Evolutionary conservation across 2,888 invertebrate species (phyloP), one percentile per base, ranked within the genome.

Genomic region (Sminthurinus aureus): DNA sequence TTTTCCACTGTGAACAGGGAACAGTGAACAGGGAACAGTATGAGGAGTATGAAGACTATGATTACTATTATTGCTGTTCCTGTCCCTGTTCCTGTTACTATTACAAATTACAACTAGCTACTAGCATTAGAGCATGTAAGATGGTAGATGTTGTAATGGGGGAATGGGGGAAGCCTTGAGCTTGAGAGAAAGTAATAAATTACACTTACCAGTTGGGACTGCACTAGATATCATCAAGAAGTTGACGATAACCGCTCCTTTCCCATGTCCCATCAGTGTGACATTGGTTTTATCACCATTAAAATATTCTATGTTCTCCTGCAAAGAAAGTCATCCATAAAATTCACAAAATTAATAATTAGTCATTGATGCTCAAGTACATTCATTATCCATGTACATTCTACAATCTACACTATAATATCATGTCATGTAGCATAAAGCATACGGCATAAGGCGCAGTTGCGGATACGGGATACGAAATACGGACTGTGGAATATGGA

Each of bases 181-280:
- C 52, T 22, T 9, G 71, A 71, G 15, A 71, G 71, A 26, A 69
- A 79, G 79, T 79, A 64, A 83, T 83, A 83, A 83, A 83, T 83
- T 79, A 77, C 75, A 83, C 86, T 87, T 86, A 88, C 88, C 88
- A 80, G 86, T 86, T 82, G 88, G 88, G 71, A 88, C 87, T 50
- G 88, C 88, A 84, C 87, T 87, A 64, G 88, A 88, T 83, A 88
- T 88, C 87, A 88, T 88, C 81, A 88, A 83, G 84, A 88, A 88
- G 86, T 87, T 87, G 85, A 87, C 88, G 82, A 87, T 87, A 84
- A 87, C 87, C 38, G 86, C 87, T 79, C 88, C 88, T 81, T 87
- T 87, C 58, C 87, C 87, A 75, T 87, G 87, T 71, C 88, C 88
- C 86, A 87, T 86, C 67, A 88, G 77, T 52, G 87, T 88, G 69